These are phyloP conservation scores for Sebastes wilsoni DNA, from an alignment of 2,797 vertebrate species.

Conservation along the genomic window DNA sequence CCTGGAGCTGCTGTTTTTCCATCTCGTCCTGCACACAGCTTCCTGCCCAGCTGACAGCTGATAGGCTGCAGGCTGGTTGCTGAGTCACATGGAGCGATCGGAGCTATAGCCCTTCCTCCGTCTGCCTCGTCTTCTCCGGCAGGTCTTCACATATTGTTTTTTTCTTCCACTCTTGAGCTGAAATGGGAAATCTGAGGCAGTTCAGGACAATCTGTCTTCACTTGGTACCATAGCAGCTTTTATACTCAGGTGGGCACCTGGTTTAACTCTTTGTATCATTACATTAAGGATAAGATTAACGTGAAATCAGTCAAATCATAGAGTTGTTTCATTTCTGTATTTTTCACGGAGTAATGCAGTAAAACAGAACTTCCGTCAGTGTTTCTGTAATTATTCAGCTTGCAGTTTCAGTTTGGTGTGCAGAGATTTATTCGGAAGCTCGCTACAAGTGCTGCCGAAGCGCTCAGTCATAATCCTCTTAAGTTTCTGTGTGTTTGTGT, in stretches of 20 bases:
- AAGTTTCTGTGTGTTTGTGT: slow-evolving; percentile 19
- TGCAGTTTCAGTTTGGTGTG: background rate
- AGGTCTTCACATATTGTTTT: background rate
- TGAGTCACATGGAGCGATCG: slow-evolving; percentile 60
- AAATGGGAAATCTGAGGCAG: slow-evolving; percentile 30
- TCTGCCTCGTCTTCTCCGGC: background rate
- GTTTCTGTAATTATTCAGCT: slow-evolving; percentile 14
- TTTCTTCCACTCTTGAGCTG: background rate
- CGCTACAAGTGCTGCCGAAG: slow-evolving; percentile 40
- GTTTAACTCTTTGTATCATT: slow-evolving; percentile 7
- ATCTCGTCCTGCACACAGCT: background rate
- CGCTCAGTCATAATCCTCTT: slow-evolving; percentile 69
- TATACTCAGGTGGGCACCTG: background rate
- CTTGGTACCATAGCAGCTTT: slow-evolving; percentile 8
- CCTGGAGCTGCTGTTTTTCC: slow-evolving; percentile 29
- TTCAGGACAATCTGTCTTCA: background rate
- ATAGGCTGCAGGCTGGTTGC: slow-evolving; percentile 61
- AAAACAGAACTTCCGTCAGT: background rate
- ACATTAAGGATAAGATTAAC: background rate
- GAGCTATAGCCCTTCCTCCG: slow-evolving; percentile 11
- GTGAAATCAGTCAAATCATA: background rate
- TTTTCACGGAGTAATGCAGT: background rate
- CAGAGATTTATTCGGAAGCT: slow-evolving; percentile 60
- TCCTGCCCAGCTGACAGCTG: slow-evolving; percentile 60
- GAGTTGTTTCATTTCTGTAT: background rate